These are phyloP conservation scores for Telmatochromis sp. DNA, from an alignment of 2,113 vertebrate species.

Conservation along the genomic window DNA sequence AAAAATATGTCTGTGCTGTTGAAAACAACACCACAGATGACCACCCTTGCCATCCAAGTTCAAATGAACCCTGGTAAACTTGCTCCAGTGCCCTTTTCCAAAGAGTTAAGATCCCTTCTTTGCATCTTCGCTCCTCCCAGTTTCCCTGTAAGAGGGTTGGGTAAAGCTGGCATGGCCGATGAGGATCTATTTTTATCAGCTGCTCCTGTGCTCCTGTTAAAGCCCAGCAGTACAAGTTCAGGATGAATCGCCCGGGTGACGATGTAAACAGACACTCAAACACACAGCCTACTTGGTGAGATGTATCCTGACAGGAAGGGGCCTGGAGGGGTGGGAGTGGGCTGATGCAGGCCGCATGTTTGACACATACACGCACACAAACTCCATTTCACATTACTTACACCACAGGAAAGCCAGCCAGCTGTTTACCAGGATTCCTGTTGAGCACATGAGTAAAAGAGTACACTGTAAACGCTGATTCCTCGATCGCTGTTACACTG, in stretches of 20 bases:
- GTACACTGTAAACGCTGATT: background rate
- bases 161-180: background rate
- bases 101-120: slow-evolving; percentile 17
- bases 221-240: background rate
- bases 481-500: background rate
- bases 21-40: slow-evolving; percentile 10
- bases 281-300: slow-evolving; percentile 4
- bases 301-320: background rate
- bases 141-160: background rate
- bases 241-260: slow-evolving; percentile 34
- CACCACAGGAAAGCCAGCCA: background rate
- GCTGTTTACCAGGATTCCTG: background rate
- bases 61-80: slow-evolving; percentile 10
- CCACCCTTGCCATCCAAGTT: background rate
- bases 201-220: background rate
- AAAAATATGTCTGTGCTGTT: background rate
- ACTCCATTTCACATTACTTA: background rate
- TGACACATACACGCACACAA: background rate
- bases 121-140: background rate
- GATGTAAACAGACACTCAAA: slow-evolving; percentile 59
- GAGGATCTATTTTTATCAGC: slow-evolving; percentile 50
- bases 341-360: background rate
- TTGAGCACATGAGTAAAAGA: background rate
- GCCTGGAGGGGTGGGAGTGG: background rate
- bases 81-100: slow-evolving; percentile 12